A percentile compares a stretch with the other conserved stretches of the same genome.
Conservation (phyloP, 2,797 vertebrate genomes). For the Periparus ater region DNA sequence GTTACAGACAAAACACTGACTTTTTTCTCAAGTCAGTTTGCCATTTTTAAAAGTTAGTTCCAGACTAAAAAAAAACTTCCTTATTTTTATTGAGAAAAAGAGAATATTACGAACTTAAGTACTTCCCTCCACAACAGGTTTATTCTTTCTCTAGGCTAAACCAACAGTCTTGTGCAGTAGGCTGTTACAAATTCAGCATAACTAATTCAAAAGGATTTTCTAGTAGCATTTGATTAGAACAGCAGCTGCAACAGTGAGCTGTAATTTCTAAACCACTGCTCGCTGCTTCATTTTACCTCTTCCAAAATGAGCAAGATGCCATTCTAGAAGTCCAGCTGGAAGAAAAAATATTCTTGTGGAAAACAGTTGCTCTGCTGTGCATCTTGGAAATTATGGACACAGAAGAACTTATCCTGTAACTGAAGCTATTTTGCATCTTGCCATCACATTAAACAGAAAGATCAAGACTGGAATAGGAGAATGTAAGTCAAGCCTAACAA, state of each 20-base stretch:
- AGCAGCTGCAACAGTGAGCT: conserved; percentile 63
- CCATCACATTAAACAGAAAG: not conserved
- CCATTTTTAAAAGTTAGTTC: not conserved
- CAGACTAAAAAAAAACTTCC: not conserved
- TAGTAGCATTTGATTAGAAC: conserved; percentile 62
- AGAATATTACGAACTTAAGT: not conserved
- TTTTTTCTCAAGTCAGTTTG: not conserved
- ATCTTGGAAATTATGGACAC: not conserved
- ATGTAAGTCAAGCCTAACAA: not conserved
- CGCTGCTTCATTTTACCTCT: conserved; percentile 46
- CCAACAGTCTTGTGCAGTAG: not conserved
- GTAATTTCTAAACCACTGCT: conserved; percentile 53
- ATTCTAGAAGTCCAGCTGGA: conserved; percentile 28
- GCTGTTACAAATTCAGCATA: conserved; percentile 61
- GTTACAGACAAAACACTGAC: not conserved
- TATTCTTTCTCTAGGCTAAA: conserved; percentile 10
- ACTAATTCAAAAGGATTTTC: conserved; percentile 63
- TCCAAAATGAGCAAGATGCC: conserved; percentile 46
- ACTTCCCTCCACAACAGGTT: not conserved
- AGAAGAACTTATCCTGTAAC: not conserved
- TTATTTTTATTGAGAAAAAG: conserved; percentile 3
- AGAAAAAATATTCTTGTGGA: not conserved
- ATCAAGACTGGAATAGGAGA: not conserved
- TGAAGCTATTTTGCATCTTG: not conserved
- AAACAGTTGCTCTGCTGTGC: not conserved